phyloP scores from a whole-genome alignment of 2,113 vertebrate genomes.

The human (Homo sapiens) region DNA sequence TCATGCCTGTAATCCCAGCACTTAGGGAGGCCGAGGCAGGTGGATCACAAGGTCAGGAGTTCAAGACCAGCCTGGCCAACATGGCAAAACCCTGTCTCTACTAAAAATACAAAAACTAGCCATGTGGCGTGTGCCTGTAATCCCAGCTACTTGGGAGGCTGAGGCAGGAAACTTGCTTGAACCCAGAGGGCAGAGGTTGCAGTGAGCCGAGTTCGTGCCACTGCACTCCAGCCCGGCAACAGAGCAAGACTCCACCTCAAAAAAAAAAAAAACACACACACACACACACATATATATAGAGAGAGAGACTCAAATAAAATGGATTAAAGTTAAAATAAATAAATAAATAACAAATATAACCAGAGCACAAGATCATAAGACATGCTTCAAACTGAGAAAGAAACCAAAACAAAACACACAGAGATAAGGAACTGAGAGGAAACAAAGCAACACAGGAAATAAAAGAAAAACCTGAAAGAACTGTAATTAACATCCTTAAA shows the following conservation, averaged over 20 bases:
- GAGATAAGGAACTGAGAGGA: background rate
- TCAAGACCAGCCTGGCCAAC: background rate
- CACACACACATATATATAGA: no score
- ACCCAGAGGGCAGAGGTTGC: no score
- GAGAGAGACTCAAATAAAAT: background rate
- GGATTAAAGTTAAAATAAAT: background rate
- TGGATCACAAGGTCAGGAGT: background rate
- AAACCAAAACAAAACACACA: background rate
- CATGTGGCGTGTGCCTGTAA: no score
- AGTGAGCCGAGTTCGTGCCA: fast-evolving
- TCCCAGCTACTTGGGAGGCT: no score
- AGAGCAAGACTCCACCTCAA: no score
- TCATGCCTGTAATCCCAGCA: no score
- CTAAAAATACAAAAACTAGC: background rate
- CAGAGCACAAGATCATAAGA: background rate
- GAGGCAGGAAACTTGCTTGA: no score
- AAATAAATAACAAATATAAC: background rate
- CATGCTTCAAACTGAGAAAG: background rate
- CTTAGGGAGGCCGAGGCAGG: background rate
- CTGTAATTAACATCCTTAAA: background rate
- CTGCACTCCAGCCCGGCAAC: no score
- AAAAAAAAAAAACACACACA: no score
- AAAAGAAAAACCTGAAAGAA: background rate
- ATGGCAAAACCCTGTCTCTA: background rate
- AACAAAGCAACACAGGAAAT: background rate